Conservation (phyloP, 2,888 invertebrate species). For the Caenorhabditis sp. region DNA sequence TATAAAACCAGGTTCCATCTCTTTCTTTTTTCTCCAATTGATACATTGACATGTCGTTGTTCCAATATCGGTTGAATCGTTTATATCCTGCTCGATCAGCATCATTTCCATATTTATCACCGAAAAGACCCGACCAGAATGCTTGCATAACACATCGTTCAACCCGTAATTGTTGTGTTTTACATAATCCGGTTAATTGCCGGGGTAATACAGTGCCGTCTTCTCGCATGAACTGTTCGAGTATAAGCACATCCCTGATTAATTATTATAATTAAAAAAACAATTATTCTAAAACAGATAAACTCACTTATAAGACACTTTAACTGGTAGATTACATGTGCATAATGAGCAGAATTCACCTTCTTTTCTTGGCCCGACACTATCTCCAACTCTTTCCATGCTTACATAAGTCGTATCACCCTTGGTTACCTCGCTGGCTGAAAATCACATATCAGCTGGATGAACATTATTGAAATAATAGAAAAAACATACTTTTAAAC, state of each 20-base stretch:
- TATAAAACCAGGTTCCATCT: slow-evolving; percentile 67
- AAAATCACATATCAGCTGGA: slow-evolving; percentile 3
- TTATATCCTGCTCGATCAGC: slow-evolving; percentile 68
- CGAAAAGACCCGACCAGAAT: slow-evolving; percentile 69
- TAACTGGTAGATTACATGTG: slow-evolving; percentile 63
- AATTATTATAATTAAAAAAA: no score
- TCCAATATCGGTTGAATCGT: slow-evolving; percentile 68
- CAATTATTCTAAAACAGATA: not conserved
- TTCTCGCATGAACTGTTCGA: slow-evolving; percentile 72
- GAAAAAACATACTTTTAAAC: slow-evolving; percentile 19
- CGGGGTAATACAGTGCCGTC: slow-evolving; percentile 71
- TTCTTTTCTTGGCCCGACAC: slow-evolving; percentile 24
- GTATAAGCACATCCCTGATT: slow-evolving; percentile 71
- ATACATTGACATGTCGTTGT: slow-evolving; percentile 68
- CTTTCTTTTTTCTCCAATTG: slow-evolving; percentile 56
- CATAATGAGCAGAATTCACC: slow-evolving; percentile 57
- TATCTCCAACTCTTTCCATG: slow-evolving; percentile 36
- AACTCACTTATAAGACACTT: slow-evolving; percentile 56
- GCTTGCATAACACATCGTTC: slow-evolving; percentile 70
- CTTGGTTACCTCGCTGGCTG: slow-evolving; percentile 30
- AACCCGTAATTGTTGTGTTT: slow-evolving; percentile 63
- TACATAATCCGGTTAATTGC: slow-evolving; percentile 69
- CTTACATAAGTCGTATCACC: slow-evolving; percentile 35
- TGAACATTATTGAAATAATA: not conserved
- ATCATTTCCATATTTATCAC: slow-evolving; percentile 72